Evolutionary conservation across 2,797 vertebrate genomes (phyloP).

Genomic region (Pyrocephalus nanus): DNA sequence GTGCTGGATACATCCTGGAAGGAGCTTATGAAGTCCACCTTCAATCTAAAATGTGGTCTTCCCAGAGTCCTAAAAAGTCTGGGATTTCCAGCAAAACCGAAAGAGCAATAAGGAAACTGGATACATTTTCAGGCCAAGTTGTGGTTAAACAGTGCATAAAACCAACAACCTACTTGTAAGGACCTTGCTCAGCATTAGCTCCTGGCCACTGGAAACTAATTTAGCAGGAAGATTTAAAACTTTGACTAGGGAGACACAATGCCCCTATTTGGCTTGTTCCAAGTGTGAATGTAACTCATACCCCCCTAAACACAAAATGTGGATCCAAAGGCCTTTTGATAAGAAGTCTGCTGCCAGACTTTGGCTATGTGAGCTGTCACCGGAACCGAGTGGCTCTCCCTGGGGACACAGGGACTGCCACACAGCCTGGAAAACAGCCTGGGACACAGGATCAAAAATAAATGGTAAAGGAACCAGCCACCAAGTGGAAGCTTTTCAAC

Average conservation of each 20-base stretch:
- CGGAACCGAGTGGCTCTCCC: neutral
- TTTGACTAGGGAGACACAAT: neutral
- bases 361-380: neutral
- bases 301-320: accelerated
- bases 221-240: neutral
- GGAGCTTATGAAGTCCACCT: neutral
- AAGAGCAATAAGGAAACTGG: neutral
- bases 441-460: neutral
- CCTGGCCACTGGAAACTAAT: neutral
- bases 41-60: neutral
- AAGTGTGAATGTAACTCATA: neutral
- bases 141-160: neutral
- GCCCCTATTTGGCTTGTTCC: neutral
- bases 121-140: neutral
- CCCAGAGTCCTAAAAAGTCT: neutral
- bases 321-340: neutral
- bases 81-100: neutral
- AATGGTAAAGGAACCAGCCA: neutral
- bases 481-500: neutral
- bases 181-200: neutral
- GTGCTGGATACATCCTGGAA: neutral
- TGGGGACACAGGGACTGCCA: neutral
- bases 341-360: neutral
- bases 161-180: neutral
- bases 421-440: neutral